Conservation (phyloP, 2,888 invertebrate genomes). For the Drosophila borealis region DNA sequence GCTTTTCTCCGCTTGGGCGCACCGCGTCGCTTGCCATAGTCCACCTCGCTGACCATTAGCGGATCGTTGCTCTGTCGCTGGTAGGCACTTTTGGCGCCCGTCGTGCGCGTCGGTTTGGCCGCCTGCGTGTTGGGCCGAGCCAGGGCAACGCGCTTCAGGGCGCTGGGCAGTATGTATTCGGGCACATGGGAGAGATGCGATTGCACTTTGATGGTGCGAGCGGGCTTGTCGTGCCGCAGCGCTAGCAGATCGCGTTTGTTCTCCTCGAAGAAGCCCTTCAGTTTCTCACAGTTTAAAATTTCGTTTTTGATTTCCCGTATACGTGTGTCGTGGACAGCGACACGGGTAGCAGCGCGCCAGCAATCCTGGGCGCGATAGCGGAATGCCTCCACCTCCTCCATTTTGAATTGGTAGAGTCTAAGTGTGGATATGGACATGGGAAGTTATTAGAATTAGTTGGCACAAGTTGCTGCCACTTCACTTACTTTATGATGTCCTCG, state of each 20-base stretch:
- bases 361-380: conserved; percentile 97
- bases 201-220: conserved; percentile 93
- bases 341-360: conserved; percentile 96
- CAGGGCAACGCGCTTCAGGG: conserved; percentile 88
- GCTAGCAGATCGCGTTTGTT: conserved; percentile 95
- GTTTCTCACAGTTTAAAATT: conserved; percentile 95
- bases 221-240: conserved; percentile 92
- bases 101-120: conserved; percentile 56
- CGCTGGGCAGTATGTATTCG: conserved; percentile 94
- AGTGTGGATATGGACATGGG: conserved; percentile 61
- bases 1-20: conserved; percentile 32
- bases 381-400: conserved; percentile 98
- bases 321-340: conserved; percentile 96
- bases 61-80: conserved; percentile 83
- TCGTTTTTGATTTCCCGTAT: conserved; percentile 98
- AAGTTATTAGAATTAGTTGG: background rate
- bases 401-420: conserved; percentile 96
- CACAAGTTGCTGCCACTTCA: background rate
- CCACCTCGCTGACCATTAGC: conserved; percentile 82
- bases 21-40: conserved; percentile 77
- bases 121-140: conserved; percentile 7
- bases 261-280: conserved; percentile 96
- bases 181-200: conserved; percentile 96
- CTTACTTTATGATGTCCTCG: conserved; percentile 86
- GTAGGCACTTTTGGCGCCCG: conserved; percentile 79